phyloP scores from a whole-genome alignment of 2,797 vertebrate species.

The Enteromius unitaeniatus region DNA sequence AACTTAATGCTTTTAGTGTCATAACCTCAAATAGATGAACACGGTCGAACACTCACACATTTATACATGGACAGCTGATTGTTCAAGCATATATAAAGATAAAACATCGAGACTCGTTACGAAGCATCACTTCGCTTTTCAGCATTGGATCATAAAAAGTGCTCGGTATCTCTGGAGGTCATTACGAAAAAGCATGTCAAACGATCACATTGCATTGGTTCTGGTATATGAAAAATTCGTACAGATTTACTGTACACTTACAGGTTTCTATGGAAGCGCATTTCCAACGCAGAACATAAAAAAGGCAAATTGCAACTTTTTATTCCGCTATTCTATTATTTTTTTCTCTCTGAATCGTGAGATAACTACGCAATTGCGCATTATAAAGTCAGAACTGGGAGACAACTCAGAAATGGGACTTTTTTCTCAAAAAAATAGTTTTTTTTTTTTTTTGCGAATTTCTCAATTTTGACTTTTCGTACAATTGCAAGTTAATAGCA shows the following conservation, averaged over 20 bases:
- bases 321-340: background rate
- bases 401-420: no score
- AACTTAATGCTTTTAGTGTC: slow-evolving; percentile 65
- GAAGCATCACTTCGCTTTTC: slow-evolving; percentile 25
- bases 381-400: no score
- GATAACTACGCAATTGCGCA: background rate
- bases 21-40: slow-evolving; percentile 57
- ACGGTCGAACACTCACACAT: slow-evolving; percentile 52
- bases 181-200: slow-evolving; percentile 40
- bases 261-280: background rate
- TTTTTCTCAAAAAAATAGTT: no score
- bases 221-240: background rate
- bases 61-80: slow-evolving; percentile 65
- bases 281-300: background rate
- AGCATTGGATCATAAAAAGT: slow-evolving; percentile 65
- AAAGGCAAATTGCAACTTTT: background rate
- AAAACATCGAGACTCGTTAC: slow-evolving; percentile 6
- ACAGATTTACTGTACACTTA: slow-evolving; percentile 29
- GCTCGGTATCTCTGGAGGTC: slow-evolving; percentile 60
- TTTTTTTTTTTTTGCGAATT: background rate
- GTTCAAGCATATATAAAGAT: slow-evolving; percentile 67
- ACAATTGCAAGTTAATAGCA: background rate
- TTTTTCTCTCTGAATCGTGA: background rate
- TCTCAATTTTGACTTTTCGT: background rate
- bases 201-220: slow-evolving; percentile 32